Conservation (phyloP, 2,888 invertebrate genomes). For the Ellobium chinense region DNA sequence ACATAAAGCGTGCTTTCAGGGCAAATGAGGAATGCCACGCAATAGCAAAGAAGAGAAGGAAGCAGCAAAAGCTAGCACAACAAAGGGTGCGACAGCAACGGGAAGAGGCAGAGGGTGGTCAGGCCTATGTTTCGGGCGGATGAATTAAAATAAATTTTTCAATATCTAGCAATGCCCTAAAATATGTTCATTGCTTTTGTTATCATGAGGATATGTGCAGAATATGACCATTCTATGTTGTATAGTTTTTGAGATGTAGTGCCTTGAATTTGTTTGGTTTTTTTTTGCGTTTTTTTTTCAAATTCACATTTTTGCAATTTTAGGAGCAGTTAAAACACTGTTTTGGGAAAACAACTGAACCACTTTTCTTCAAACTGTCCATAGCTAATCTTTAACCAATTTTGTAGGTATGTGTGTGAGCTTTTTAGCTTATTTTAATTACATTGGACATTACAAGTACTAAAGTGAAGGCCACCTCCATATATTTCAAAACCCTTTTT, state of each 20-base stretch:
- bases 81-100: neutral
- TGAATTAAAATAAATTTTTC: neutral
- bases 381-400: neutral
- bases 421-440: neutral
- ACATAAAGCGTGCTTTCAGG: neutral
- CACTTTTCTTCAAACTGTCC: neutral
- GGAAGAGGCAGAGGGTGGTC: neutral
- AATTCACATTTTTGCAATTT: neutral
- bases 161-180: neutral
- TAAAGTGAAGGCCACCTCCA: too few species aligned
- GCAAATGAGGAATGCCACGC: neutral
- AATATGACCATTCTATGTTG: neutral
- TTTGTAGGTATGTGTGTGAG: neutral
- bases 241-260: neutral
- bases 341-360: neutral
- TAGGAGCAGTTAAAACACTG: neutral
- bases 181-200: neutral
- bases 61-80: neutral
- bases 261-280: neutral
- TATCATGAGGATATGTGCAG: neutral
- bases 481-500: neutral
- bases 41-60: neutral
- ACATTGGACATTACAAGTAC: neutral
- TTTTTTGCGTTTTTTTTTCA: neutral
- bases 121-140: neutral